Evolutionary conservation across 2,888 invertebrate genomes (phyloP).

Genomic region (Coleophora flavipennella): DNA sequence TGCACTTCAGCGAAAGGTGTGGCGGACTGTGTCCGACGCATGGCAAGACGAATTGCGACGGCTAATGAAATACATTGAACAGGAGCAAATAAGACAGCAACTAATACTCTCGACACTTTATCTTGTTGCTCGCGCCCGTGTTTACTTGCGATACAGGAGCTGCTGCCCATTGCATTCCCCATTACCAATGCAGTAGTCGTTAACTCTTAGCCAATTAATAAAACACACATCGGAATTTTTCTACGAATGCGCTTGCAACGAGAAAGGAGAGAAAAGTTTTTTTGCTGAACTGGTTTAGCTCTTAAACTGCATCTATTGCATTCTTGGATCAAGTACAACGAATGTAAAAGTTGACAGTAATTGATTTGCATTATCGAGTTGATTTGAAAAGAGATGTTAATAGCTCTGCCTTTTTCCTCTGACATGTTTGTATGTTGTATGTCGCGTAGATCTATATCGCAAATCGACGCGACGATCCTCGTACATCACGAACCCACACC

Average conservation of each 20-base stretch:
- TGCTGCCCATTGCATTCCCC: no score
- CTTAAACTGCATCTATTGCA: conserved; percentile 24
- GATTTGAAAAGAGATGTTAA: conserved; percentile 7
- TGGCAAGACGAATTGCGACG: conserved; percentile 22
- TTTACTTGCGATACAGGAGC: conserved; percentile 22
- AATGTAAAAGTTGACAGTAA: conserved; percentile 40
- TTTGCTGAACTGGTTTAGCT: conserved; percentile 25
- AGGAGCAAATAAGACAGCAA: conserved; percentile 25
- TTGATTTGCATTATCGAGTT: conserved; percentile 18
- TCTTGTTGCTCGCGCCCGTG: conserved; percentile 20
- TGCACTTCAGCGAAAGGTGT: conserved; percentile 39
- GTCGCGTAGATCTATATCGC: conserved; percentile 23
- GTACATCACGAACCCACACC: conserved; percentile 22
- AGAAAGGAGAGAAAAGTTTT: conserved; percentile 48
- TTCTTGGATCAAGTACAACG: conserved; percentile 32
- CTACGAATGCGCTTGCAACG: conserved; percentile 29
- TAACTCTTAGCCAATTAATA: conserved; percentile 44
- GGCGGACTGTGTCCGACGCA: conserved; percentile 23
- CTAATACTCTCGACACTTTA: conserved; percentile 28
- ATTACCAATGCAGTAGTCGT: conserved; percentile 12
- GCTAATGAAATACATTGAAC: conserved; percentile 27
- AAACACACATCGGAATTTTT: conserved; percentile 49
- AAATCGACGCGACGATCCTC: conserved; percentile 27
- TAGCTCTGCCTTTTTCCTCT: conserved; percentile 13
- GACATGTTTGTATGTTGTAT: conserved; percentile 15